Percentiles rank a stretch among this genome's conserved stretches.
phyloP scores from a whole-genome alignment of 2,113 vertebrate species.

The Nestor notabilis region DNA sequence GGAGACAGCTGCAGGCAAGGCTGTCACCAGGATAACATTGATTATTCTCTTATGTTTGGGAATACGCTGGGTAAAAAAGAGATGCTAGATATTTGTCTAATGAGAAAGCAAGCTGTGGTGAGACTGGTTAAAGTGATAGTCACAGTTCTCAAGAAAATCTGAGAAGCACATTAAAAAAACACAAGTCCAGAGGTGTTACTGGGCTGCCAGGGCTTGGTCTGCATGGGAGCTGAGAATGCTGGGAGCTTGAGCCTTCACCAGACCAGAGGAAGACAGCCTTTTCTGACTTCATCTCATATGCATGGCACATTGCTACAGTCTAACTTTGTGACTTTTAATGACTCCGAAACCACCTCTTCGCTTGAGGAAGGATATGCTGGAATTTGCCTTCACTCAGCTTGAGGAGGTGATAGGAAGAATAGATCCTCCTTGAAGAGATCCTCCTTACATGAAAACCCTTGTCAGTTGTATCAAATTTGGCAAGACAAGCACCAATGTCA shows the following conservation, averaged over 20 bases:
- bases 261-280: constrained; percentile 33
- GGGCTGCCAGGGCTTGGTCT: constrained; percentile 15
- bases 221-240: constrained; percentile 15
- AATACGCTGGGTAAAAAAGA: background rate
- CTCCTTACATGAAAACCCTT: constrained; percentile 72
- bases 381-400: constrained; percentile 71
- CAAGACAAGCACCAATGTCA: constrained; percentile 72
- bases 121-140: constrained; percentile 32
- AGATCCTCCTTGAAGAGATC: constrained; percentile 65
- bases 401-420: constrained; percentile 70
- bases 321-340: constrained; percentile 74
- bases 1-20: background rate
- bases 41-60: constrained; percentile 28
- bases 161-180: constrained; percentile 24
- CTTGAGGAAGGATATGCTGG: constrained; percentile 59
- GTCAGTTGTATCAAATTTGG: constrained; percentile 75
- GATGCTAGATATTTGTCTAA: constrained; percentile 12
- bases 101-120: constrained; percentile 39
- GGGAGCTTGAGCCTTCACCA: constrained; percentile 25
- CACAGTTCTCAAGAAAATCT: constrained; percentile 32
- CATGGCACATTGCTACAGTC: constrained; percentile 15
- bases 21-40: background rate
- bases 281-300: constrained; percentile 50
- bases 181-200: background rate
- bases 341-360: constrained; percentile 57